Conservation (phyloP, 2,888 invertebrate species). For the Epinotia nisella region DNA sequence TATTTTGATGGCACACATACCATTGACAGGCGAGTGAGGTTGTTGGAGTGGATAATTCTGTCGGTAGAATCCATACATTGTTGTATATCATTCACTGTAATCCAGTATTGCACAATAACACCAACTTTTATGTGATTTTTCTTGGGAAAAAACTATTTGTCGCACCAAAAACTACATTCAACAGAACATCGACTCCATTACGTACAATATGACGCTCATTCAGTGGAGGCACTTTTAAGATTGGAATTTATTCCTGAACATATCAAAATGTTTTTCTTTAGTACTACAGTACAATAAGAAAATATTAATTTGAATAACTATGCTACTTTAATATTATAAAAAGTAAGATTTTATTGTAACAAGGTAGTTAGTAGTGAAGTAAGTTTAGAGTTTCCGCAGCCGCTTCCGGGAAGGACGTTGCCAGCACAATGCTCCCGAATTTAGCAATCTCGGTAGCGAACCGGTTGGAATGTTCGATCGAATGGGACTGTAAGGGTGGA, state of each 20-base stretch:
- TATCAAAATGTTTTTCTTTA: background rate
- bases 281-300: background rate
- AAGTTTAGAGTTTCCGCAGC: conserved; percentile 51
- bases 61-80: conserved; percentile 70
- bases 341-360: background rate
- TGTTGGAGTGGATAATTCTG: conserved; percentile 65
- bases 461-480: conserved; percentile 38
- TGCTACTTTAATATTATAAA: background rate
- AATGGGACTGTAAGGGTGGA: conserved; percentile 17
- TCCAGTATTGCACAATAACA: conserved; percentile 64
- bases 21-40: conserved; percentile 73
- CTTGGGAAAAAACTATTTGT: conserved; percentile 61
- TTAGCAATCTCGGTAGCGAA: conserved; percentile 64
- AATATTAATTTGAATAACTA: background rate
- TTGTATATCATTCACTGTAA: conserved; percentile 68
- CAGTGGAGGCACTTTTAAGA: conserved; percentile 68
- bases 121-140: conserved; percentile 71
- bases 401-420: conserved; percentile 73
- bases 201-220: conserved; percentile 87
- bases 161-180: conserved; percentile 66
- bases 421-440: conserved; percentile 82
- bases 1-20: conserved; percentile 86
- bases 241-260: conserved; percentile 60
- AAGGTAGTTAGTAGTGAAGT: conserved; percentile 21
- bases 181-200: conserved; percentile 86